Conservation (phyloP, 92 coral and sea anemone genomes). For the Zoanthus gigantus region DNA sequence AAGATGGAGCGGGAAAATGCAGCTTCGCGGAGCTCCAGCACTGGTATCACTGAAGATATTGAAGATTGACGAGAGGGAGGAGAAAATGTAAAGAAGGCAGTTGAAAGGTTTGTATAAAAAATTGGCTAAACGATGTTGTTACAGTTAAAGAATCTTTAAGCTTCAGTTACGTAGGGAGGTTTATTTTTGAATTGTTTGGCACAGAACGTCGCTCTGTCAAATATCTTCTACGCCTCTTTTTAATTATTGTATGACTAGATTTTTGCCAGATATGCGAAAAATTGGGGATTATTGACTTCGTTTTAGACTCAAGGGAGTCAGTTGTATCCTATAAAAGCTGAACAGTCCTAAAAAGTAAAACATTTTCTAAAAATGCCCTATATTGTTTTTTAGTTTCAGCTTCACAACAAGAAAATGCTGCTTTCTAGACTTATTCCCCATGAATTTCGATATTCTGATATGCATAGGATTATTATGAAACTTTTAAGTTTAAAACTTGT, state of each 20-base stretch:
- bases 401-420: slow-evolving; percentile 23
- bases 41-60: slow-evolving; percentile 10
- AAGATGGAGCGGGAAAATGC: slow-evolving; percentile 44
- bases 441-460: slow-evolving; percentile 7
- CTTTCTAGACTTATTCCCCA: slow-evolving; percentile 29
- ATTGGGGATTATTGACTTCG: slow-evolving; percentile 29
- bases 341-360: slow-evolving; percentile 20
- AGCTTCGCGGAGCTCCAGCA: slow-evolving; percentile 35
- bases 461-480: background rate
- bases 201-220: no score
- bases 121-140: slow-evolving; percentile 16
- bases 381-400: slow-evolving; percentile 27
- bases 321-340: slow-evolving; percentile 22
- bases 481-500: background rate
- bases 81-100: slow-evolving; percentile 24
- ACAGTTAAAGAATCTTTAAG: background rate
- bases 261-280: slow-evolving; percentile 26
- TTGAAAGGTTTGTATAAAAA: slow-evolving; percentile 25
- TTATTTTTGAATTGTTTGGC: no score
- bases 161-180: no score
- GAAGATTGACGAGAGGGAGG: slow-evolving; percentile 23
- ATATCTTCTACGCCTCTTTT: no score
- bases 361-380: slow-evolving; percentile 26
- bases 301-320: slow-evolving; percentile 33
- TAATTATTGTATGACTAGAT: background rate